Evolutionary conservation across 2,888 invertebrate species (phyloP).

Genomic region (Folsomia candida): DNA sequence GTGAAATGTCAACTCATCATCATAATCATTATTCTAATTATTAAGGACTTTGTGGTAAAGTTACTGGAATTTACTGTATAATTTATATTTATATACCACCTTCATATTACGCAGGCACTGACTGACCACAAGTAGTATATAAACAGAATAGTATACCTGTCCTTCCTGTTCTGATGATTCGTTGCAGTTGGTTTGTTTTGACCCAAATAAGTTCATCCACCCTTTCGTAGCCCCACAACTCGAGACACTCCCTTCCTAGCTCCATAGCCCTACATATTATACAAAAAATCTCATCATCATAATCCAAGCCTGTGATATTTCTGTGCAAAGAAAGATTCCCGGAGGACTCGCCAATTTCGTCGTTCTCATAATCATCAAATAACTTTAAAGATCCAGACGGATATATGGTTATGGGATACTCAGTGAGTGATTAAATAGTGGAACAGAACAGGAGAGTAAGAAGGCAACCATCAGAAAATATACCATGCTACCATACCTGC

Average conservation of each 20-base stretch:
- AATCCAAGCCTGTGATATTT: neutral
- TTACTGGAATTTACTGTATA: too few relatives aligned
- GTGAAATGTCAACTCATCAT: neutral
- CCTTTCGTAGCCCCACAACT: conserved; percentile 93
- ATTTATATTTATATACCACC: too few relatives aligned
- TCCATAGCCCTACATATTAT: conserved; percentile 81
- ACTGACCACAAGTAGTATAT: neutral
- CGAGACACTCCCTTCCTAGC: conserved; percentile 88
- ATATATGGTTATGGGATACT: too few relatives aligned
- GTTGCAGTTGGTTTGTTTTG: conserved; percentile 94
- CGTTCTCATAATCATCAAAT: conserved; percentile 11
- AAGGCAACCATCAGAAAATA: conserved; percentile 10
- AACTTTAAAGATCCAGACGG: too few relatives aligned
- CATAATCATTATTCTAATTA: neutral
- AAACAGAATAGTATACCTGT: too few relatives aligned
- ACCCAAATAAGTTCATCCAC: conserved; percentile 99
- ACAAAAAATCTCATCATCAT: neutral
- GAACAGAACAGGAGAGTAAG: neutral
- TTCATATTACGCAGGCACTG: neutral
- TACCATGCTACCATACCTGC: conserved; percentile 60
- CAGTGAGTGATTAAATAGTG: too few relatives aligned
- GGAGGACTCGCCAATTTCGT: neutral
- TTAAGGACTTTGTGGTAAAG: too few relatives aligned
- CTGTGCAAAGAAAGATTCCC: conserved; percentile 5
- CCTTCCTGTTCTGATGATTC: conserved; percentile 93